phyloP scores from a whole-genome alignment of 2,888 invertebrate genomes.

The Dryomyza anilis region DNA sequence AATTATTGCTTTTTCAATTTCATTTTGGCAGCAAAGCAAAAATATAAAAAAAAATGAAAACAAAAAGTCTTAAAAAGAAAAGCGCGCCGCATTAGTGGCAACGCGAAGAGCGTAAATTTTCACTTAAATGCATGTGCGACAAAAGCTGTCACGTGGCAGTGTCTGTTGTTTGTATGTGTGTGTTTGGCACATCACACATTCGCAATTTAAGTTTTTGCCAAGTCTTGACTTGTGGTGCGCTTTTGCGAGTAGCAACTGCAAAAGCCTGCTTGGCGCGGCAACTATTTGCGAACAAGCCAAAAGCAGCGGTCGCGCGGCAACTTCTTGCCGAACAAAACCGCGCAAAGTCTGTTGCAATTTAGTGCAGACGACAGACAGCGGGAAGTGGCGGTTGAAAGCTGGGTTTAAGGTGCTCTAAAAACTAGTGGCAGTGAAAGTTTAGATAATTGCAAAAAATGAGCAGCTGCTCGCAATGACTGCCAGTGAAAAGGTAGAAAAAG shows the following conservation, averaged over 20 bases:
- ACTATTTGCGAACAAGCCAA: too few relatives aligned
- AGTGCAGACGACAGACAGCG: neutral
- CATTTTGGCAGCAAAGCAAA: neutral
- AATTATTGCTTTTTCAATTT: constrained; percentile 4
- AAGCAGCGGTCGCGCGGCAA: neutral
- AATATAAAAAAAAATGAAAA: neutral
- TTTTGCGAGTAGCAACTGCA: neutral
- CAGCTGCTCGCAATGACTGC: neutral
- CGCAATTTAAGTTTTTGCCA: neutral
- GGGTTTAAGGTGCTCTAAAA: too few relatives aligned
- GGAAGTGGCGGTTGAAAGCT: neutral
- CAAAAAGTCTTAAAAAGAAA: neutral
- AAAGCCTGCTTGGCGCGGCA: too few relatives aligned
- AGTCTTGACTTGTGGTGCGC: neutral
- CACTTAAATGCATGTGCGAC: constrained; percentile 17
- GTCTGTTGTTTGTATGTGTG: too few relatives aligned
- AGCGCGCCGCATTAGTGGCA: neutral
- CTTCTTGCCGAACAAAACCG: neutral
- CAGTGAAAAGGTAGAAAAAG: neutral
- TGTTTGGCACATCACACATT: neutral
- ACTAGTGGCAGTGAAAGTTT: neutral
- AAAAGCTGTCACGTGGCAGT: neutral
- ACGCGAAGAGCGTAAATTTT: constrained; percentile 8
- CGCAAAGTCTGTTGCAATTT: neutral
- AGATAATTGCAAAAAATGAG: neutral